Base-by-base conservation (phyloP, 2,888 invertebrate species). In the Teleiodes luculella region DNA sequence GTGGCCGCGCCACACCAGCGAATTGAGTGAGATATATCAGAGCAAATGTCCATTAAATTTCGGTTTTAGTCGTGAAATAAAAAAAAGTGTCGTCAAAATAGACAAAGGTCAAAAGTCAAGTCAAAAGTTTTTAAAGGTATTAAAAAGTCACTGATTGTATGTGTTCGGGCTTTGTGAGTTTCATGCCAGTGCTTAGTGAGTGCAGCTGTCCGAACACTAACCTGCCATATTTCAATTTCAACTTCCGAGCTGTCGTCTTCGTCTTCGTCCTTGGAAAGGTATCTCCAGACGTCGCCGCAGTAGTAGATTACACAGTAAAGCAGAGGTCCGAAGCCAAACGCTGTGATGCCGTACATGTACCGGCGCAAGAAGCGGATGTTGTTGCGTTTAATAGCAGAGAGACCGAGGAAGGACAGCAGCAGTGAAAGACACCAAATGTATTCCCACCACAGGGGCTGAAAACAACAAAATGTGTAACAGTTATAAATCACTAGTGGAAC, bases 391-490 rank as follows among this genome's bases (percentile, higher is more conserved):
- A 96, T 93, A 36, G 98, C 96, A 31, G 96, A 93, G 52, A 98
- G 90, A 4, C 96, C 98, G 55, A 97, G 87, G 80, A 97, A 94
- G 11, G 96, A 95, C 36, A 96, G 91, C 31, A 96, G 80, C 55
- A 97, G 87, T 66, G 97, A 97, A 18, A 93, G 83, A 64, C 96
- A 93, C 98, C 98, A 98, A 68, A 95, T 92, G 81, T 97, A 98
- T 83, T 98, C 98, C 98, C 98, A 98, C 86, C 94, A 92, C 46
- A 95, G 85, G 1, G 97, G 96, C 93, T 95, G 86, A 53, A 91
- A 92, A 61, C 52, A 5, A 48, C 3, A 30, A 46, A 48, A 56
- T 39, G n/a, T n/a, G n/a, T n/a, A n/a, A n/a, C n/a, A n/a, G n/a
- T n/a, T n/a, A n/a, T n/a, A n/a, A n/a, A n/a, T n/a, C n/a, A n/a